A percentile compares a stretch with the other conserved stretches of the same genome.
Evolutionary conservation across 2,113 vertebrate species (phyloP).

Genomic region (Columba janthina): DNA sequence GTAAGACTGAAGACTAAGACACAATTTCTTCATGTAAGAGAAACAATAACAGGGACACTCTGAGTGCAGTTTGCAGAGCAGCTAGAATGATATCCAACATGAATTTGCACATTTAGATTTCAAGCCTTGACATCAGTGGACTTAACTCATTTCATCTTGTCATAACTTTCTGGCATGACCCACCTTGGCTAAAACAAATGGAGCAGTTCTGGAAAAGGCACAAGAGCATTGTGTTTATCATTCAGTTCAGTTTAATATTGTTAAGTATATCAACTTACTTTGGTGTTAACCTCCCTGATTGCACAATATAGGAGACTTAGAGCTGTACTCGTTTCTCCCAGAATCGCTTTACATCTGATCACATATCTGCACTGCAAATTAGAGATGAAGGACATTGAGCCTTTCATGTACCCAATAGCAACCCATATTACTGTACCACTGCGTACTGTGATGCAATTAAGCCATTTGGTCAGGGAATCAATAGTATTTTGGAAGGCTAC

Average conservation of each 20-base stretch:
- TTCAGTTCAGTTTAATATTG: neutral
- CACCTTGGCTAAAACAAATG: neutral
- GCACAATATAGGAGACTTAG: neutral
- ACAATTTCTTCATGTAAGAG: neutral
- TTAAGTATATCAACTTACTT: neutral
- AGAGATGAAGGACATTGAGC: neutral
- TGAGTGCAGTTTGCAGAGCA: neutral
- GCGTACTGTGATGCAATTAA: neutral
- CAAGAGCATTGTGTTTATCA: neutral
- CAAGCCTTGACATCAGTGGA: neutral
- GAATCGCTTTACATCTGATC: neutral
- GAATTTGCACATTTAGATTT: neutral
- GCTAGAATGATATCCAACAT: neutral
- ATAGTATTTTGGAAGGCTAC: neutral
- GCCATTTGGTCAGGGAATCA: neutral
- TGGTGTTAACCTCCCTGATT: neutral
- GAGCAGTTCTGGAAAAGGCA: neutral
- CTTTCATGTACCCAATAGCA: neutral
- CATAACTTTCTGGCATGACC: neutral
- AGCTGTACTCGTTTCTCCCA: neutral
- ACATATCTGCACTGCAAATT: neutral
- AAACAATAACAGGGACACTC: neutral
- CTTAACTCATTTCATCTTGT: neutral
- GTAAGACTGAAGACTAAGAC: neutral
- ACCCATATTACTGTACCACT: accelerated